These are phyloP conservation scores for Emydura subglobosa DNA, from an alignment of 2,113 vertebrate genomes.

Conservation along the genomic window DNA sequence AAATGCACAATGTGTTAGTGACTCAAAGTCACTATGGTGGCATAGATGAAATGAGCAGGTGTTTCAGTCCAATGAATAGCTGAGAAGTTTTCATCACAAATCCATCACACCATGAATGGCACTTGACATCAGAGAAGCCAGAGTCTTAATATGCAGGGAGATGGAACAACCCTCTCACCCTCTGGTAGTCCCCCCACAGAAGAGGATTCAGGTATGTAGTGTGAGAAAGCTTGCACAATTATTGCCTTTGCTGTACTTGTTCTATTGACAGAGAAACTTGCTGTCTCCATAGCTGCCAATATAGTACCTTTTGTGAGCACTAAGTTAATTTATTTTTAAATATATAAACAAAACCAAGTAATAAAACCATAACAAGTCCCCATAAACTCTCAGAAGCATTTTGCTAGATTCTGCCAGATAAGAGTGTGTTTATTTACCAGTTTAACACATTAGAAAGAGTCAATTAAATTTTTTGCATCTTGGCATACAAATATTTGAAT, in stretches of 20 bases:
- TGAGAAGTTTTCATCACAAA: neutral
- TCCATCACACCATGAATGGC: neutral
- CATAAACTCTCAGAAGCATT: neutral
- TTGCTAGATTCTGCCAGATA: neutral
- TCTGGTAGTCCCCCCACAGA: neutral
- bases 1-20: neutral
- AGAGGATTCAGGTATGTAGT: fast-evolving
- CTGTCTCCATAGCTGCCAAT: neutral
- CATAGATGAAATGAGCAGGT: fast-evolving
- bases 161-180: neutral
- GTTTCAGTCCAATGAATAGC: neutral
- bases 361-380: neutral
- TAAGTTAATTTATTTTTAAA: neutral
- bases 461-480: neutral
- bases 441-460: neutral
- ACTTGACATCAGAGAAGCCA: neutral
- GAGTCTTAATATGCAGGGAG: neutral
- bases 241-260: neutral
- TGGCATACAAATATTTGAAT: neutral
- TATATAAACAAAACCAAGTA: neutral
- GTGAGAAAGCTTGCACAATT: neutral
- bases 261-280: neutral
- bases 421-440: neutral
- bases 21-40: neutral
- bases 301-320: neutral